phyloP scores from a whole-genome alignment of 1,140 invertebrate genomes.

The Drosophila mayri region DNA sequence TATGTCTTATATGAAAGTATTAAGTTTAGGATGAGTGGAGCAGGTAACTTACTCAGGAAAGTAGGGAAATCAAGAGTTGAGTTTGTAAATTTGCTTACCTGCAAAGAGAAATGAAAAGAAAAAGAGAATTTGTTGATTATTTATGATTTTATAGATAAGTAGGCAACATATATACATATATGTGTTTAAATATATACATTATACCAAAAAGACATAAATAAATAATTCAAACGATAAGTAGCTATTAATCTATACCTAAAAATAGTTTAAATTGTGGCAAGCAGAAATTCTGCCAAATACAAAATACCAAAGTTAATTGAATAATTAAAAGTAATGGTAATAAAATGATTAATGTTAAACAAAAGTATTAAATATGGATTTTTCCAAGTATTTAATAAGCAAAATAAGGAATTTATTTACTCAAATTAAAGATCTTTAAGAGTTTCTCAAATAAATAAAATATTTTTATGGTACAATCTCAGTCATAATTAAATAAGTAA shows the following conservation, averaged over 20 bases:
- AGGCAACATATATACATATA: conserved; percentile 3
- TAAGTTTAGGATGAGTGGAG: conserved; percentile 1
- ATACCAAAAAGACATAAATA: conserved; percentile 16
- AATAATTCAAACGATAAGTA: conserved; percentile 22
- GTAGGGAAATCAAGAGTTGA: not conserved
- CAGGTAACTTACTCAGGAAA: conserved; percentile 24
- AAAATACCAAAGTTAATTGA: not conserved
- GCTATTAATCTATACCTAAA: conserved; percentile 16
- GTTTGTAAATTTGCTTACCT: conserved; percentile 57
- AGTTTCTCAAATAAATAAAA: too few species aligned
- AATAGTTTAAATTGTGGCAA: not conserved
- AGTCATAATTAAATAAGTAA: too few species aligned
- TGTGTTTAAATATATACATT: not conserved
- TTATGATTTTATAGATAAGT: not conserved
- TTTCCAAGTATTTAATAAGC: not conserved
- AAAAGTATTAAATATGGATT: not conserved
- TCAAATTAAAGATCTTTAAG: not conserved
- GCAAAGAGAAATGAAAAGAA: conserved; percentile 29
- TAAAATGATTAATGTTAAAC: not conserved
- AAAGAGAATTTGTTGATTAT: conserved; percentile 33
- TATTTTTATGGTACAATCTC: too few species aligned
- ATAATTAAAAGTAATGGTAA: not conserved
- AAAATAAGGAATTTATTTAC: not conserved
- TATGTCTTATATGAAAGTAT: not conserved
- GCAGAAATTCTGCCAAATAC: not conserved